Conservation (phyloP, 1,140 invertebrate genomes). For the Drosophila nebulosa region DNA sequence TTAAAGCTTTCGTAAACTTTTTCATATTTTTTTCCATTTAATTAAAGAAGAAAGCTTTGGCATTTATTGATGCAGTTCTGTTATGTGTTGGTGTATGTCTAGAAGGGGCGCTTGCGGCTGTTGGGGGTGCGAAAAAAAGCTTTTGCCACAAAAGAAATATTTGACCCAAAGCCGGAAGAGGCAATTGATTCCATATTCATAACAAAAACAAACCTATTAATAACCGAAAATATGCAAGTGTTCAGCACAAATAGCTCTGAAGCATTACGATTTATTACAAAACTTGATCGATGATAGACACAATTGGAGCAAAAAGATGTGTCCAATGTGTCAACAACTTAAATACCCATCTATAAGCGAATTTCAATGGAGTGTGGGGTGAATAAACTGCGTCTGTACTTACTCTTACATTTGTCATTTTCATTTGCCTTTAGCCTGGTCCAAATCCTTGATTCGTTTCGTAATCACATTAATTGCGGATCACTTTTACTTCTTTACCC, state of each 20-base stretch:
- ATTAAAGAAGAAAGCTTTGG: conserved; percentile 65
- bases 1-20: conserved; percentile 62
- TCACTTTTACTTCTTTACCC: conserved; percentile 28
- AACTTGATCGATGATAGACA: conserved; percentile 43
- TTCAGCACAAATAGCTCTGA: conserved; percentile 39
- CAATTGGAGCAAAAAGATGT: conserved; percentile 46
- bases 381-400: conserved; percentile 28
- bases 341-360: neutral
- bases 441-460: conserved; percentile 37
- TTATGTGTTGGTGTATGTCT: neutral
- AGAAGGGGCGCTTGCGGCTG: neutral
- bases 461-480: conserved; percentile 48
- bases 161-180: conserved; percentile 49
- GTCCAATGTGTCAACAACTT: conserved; percentile 24
- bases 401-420: conserved; percentile 25
- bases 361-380: conserved; percentile 2
- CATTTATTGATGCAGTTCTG: conserved; percentile 60
- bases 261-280: conserved; percentile 43
- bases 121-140: conserved; percentile 38
- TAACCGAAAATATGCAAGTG: neutral
- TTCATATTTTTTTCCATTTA: conserved; percentile 53
- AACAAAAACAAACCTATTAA: conserved; percentile 56
- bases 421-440: conserved; percentile 9
- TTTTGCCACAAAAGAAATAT: conserved; percentile 26
- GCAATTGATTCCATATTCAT: conserved; percentile 50